Conservation (phyloP, 2,797 vertebrate genomes). For the Anabas testudineus region DNA sequence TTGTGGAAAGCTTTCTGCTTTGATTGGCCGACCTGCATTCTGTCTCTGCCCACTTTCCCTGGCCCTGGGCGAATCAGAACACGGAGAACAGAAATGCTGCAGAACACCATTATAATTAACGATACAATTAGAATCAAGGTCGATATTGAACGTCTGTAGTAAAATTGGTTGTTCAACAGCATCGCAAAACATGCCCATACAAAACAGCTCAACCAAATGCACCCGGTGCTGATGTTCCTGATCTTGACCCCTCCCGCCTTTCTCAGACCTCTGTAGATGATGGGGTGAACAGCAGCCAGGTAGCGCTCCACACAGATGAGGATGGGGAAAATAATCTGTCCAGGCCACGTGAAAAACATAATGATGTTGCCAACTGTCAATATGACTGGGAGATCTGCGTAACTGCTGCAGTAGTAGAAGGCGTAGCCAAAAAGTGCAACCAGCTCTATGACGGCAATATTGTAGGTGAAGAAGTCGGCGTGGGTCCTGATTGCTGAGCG, state of each 20-base stretch:
- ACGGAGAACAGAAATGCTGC: slow-evolving; percentile 40
- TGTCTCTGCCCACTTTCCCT: neutral
- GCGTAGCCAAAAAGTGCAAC: neutral
- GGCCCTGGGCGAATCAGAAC: slow-evolving; percentile 31
- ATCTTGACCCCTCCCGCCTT: too few species aligned
- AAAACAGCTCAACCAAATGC: slow-evolving; percentile 11
- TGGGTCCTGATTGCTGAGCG: neutral
- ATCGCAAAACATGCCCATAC: too few species aligned
- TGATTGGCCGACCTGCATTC: neutral
- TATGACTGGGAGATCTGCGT: too few species aligned
- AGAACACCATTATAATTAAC: slow-evolving; percentile 23
- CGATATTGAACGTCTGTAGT: neutral
- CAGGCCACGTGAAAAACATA: slow-evolving; percentile 14
- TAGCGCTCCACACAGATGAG: slow-evolving; percentile 49
- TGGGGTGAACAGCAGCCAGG: slow-evolving; percentile 41
- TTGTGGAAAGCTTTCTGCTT: slow-evolving; percentile 46
- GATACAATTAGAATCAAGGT: neutral
- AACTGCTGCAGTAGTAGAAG: too few species aligned
- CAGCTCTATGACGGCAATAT: slow-evolving; percentile 46
- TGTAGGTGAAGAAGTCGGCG: slow-evolving; percentile 32
- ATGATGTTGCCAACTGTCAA: rapidly evolving
- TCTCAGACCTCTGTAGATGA: slow-evolving; percentile 37
- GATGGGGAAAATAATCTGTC: slow-evolving; percentile 33
- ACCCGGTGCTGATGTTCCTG: slow-evolving; percentile 24
- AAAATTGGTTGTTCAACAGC: too few species aligned